phyloP scores from a whole-genome alignment of 2,888 invertebrate genomes.

The Lithophane semibrunnea region DNA sequence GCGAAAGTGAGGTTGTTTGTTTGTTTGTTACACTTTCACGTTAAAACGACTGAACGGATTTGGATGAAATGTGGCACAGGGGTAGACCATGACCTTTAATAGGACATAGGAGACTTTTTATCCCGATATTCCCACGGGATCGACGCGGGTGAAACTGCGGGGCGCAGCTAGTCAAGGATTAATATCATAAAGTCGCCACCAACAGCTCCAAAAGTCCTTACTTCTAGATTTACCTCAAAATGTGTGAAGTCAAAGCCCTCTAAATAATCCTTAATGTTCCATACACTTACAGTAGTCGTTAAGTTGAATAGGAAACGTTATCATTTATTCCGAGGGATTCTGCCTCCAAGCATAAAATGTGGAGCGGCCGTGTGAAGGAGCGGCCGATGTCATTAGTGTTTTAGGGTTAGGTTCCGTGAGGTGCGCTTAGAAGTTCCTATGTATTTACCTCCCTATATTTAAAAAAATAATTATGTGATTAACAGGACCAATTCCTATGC shows the following conservation, averaged over 20 bases:
- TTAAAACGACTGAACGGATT: too few relatives aligned
- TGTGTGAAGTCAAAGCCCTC: slow-evolving; percentile 11
- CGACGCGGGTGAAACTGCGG: too few relatives aligned
- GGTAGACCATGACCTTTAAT: too few relatives aligned
- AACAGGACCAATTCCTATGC: not conserved
- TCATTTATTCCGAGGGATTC: slow-evolving; percentile 35
- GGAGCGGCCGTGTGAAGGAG: not conserved
- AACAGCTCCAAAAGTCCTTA: not conserved
- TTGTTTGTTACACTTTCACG: too few relatives aligned
- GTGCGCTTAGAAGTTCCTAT: not conserved
- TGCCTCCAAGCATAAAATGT: slow-evolving; percentile 16
- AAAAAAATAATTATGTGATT: not conserved
- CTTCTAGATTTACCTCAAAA: not conserved
- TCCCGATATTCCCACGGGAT: too few relatives aligned
- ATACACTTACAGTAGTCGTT: slow-evolving; percentile 30
- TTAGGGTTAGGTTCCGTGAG: slow-evolving; percentile 2
- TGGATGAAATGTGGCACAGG: too few relatives aligned
- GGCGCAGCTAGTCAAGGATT: not conserved
- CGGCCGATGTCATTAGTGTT: slow-evolving; percentile 34
- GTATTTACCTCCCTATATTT: too few relatives aligned
- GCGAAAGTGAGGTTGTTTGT: too few relatives aligned
- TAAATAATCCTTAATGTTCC: slow-evolving; percentile 37
- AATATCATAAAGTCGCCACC: not conserved
- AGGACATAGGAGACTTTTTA: too few relatives aligned
- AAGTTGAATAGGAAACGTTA: slow-evolving; percentile 45